phyloP scores from a whole-genome alignment of 2,888 invertebrate genomes.

The Heliconius erato region DNA sequence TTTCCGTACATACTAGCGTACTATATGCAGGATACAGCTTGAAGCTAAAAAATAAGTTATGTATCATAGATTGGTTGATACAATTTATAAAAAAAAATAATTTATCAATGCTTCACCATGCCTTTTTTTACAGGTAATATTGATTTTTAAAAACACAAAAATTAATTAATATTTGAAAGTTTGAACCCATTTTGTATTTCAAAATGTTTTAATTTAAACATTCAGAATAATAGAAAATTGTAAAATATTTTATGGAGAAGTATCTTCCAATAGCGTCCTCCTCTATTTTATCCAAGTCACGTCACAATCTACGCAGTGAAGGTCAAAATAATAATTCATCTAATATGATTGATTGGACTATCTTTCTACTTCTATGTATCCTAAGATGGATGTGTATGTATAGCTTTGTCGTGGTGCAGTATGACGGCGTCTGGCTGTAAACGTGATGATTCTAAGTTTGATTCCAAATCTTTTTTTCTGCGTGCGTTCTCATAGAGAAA shows the following conservation, averaged over 20 bases:
- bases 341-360: neutral
- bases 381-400: too few relatives aligned
- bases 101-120: too few relatives aligned
- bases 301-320: slow-evolving; percentile 13
- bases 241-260: neutral
- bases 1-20: neutral
- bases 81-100: too few relatives aligned
- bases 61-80: too few relatives aligned
- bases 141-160: neutral
- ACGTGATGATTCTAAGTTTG: too few relatives aligned
- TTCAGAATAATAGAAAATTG: neutral
- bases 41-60: too few relatives aligned
- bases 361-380: neutral
- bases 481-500: too few relatives aligned
- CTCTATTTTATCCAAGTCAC: neutral
- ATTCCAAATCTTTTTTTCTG: too few relatives aligned
- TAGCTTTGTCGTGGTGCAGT: too few relatives aligned
- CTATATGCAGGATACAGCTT: neutral
- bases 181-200: too few relatives aligned
- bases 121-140: neutral
- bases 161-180: too few relatives aligned
- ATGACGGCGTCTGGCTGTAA: too few relatives aligned
- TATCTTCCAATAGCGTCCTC: neutral
- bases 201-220: neutral
- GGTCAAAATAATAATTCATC: slow-evolving; percentile 13